Base-by-base conservation (phyloP, 1,140 invertebrate genomes). In the Drosophila punjabiensis region DNA sequence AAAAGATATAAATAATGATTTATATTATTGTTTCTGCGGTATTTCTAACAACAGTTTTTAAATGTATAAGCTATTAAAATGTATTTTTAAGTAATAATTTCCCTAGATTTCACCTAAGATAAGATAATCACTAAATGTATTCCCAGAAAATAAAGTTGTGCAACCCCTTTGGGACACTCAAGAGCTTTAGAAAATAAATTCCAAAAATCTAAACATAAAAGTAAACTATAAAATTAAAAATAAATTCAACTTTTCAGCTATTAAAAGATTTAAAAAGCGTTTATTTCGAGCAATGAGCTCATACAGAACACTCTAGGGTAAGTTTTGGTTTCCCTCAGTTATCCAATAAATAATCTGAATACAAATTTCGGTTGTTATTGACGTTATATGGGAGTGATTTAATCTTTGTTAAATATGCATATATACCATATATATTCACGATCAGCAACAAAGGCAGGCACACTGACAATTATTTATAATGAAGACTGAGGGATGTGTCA, bases 401-500 rank as follows among this genome's bases (percentile, higher is more conserved):
- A 60, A 60, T 70, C 37, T 35, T 30, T 60, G 68, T 61, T 35
- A 37, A 73, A 61, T 50, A 59, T 71, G 55, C 45, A 37, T 56
- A 71, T 69, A 20, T 60, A n/a, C n/a, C n/a, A 24, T 24, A 24
- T 24, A 71, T 48, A 50, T 47, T 35, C 30, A 58, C 52, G 24
- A 60, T 59, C 52, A 9, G 39, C 70, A 59, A 71, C 53, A 74
- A 73, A 73, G 37, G 53, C n/a, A 30, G 20, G 6, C 20, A 28
- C 18, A 24, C 50, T 47, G n/a, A 47, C 33, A 45, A 47, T 68
- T 71, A 30, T 67, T 68, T 55, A 37, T 47, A 73, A 69, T 70
- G 52, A 73, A 58, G 43, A 50, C 52, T 41, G n/a, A 11, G 35
- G 24, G 30, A 73, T 74, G 68, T 73, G 45, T 73, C 67, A 74